phyloP scores from a whole-genome alignment of 2,797 vertebrate species.

The Sebastiscus albofasciatus region DNA sequence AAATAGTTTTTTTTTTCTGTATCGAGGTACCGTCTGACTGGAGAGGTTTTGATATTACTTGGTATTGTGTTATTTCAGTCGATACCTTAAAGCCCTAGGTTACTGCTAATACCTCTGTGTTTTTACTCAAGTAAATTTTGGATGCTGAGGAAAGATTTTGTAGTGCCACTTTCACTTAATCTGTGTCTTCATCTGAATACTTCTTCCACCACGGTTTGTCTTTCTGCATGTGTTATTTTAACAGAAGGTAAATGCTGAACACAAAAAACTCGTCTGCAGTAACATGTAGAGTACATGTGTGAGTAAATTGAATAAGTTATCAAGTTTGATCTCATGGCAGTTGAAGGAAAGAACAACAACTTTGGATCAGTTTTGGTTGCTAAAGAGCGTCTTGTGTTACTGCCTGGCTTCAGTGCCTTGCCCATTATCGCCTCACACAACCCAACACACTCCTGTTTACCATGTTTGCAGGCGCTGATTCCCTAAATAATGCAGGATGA shows the following conservation, averaged over 20 bases:
- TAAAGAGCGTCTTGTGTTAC: slow-evolving; percentile 24
- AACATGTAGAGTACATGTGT: not conserved
- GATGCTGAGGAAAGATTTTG: not conserved
- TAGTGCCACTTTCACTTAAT: not conserved
- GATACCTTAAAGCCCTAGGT: not conserved
- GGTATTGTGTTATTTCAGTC: no score
- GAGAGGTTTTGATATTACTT: no score
- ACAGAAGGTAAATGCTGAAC: not conserved
- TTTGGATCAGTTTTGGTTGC: slow-evolving; percentile 24
- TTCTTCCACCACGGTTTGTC: not conserved
- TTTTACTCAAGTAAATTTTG: not conserved
- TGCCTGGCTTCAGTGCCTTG: not conserved
- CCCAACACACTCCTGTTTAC: slow-evolving; percentile 66
- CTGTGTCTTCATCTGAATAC: not conserved
- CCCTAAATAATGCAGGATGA: slow-evolving; percentile 76
- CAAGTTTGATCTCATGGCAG: not conserved
- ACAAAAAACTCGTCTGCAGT: not conserved
- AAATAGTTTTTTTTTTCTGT: no score
- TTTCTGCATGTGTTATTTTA: not conserved
- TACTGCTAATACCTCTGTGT: not conserved
- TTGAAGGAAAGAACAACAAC: not conserved
- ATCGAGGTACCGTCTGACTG: no score
- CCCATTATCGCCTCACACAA: slow-evolving; percentile 57
- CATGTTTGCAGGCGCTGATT: slow-evolving; percentile 69
- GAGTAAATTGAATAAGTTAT: not conserved